These are phyloP conservation scores for Lasioglossum pauxillum DNA, from an alignment of 2,888 invertebrate genomes.

Conservation along the genomic window DNA sequence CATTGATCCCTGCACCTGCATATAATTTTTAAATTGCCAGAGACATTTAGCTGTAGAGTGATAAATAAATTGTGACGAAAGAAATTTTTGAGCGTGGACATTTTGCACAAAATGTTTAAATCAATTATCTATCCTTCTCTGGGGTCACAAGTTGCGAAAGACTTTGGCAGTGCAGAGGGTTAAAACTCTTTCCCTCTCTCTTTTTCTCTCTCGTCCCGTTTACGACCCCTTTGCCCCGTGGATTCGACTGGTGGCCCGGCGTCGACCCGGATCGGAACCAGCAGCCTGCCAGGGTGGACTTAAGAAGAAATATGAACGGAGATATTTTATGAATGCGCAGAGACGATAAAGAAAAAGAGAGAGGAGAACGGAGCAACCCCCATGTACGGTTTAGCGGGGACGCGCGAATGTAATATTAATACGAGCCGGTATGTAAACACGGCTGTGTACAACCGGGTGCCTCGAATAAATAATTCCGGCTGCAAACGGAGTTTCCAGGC, in stretches of 20 bases:
- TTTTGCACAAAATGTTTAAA: neutral
- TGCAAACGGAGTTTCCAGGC: neutral
- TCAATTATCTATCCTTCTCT: neutral
- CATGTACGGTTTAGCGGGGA: constrained; percentile 13
- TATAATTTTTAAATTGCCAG: neutral
- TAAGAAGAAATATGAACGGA: constrained; percentile 60
- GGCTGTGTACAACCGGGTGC: constrained; percentile 31
- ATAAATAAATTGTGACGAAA: neutral
- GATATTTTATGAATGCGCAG: constrained; percentile 49
- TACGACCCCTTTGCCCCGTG: constrained; percentile 40
- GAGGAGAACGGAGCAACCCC: neutral
- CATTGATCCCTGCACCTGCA: no score
- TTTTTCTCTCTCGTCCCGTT: constrained; percentile 35
- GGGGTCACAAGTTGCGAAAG: neutral
- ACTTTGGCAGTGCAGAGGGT: constrained; percentile 1
- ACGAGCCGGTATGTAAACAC: constrained; percentile 54
- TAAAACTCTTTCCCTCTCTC: constrained; percentile 33
- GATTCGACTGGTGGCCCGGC: constrained; percentile 34
- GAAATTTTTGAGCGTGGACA: neutral
- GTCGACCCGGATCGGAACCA: constrained; percentile 35
- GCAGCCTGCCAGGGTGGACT: constrained; percentile 42
- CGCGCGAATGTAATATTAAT: constrained; percentile 43
- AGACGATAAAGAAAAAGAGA: constrained; percentile 19
- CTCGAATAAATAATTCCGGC: constrained; percentile 52
- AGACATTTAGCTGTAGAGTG: neutral